Evolutionary conservation across 2,888 invertebrate genomes (phyloP).

Genomic region (Spodoptera exigua): DNA sequence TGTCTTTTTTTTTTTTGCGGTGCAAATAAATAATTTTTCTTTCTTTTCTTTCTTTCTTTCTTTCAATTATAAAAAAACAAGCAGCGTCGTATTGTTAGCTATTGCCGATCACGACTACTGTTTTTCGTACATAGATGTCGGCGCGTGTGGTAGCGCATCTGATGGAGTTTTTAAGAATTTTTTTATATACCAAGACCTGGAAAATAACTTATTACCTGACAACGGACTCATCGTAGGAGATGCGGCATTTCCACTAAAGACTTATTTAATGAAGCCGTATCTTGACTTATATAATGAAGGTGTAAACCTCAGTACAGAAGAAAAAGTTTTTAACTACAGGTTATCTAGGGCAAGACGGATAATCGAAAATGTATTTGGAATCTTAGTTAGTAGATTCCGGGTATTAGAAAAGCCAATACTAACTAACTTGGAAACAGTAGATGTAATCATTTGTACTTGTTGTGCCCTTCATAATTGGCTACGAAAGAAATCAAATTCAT

Average conservation of each 20-base stretch:
- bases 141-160: conserved; percentile 18
- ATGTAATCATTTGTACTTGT: conserved; percentile 40
- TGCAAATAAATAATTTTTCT: too few species aligned
- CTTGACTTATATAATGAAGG: too few species aligned
- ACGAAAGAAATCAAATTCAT: conserved; percentile 29
- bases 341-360: conserved; percentile 12
- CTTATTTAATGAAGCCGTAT: conserved; percentile 20
- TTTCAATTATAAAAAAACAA: conserved; percentile 60
- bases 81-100: conserved; percentile 57
- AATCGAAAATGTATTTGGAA: conserved; percentile 15
- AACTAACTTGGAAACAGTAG: conserved; percentile 36
- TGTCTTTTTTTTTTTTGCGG: too few species aligned
- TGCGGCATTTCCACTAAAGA: conserved; percentile 17
- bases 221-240: conserved; percentile 8
- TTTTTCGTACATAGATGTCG: conserved; percentile 38
- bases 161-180: conserved; percentile 18
- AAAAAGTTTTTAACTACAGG: conserved; percentile 26
- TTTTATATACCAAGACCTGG: conserved; percentile 2
- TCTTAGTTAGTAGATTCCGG: conserved; percentile 36
- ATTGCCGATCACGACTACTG: conserved; percentile 60
- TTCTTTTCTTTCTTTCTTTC: too few species aligned
- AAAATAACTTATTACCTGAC: conserved; percentile 12
- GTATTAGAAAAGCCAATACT: conserved; percentile 29
- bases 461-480: conserved; percentile 40
- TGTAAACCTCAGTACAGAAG: conserved; percentile 1